phyloP scores from a whole-genome alignment of 1,140 invertebrate genomes.

The Tribolium madens region DNA sequence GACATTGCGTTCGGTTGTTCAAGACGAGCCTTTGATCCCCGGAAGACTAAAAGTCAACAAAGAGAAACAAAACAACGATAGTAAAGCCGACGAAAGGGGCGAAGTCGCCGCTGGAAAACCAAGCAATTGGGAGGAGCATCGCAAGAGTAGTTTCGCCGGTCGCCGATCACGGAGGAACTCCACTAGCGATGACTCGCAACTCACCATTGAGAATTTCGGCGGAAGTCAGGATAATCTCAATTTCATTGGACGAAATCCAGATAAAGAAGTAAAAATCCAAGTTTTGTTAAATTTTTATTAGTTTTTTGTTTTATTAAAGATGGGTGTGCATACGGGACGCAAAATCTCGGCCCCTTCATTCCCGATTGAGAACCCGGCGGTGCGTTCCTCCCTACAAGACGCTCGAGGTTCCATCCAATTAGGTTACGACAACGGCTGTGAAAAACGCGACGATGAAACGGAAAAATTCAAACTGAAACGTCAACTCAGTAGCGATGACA shows the following conservation, averaged over 20 bases:
- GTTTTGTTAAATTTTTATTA: too few species aligned
- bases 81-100: constrained; percentile 74
- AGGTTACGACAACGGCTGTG: constrained; percentile 75
- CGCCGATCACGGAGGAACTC: constrained; percentile 86
- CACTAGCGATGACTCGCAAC: constrained; percentile 86
- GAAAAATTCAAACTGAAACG: constrained; percentile 71
- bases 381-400: constrained; percentile 80
- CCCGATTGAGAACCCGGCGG: constrained; percentile 62
- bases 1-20: constrained; percentile 77
- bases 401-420: constrained; percentile 78
- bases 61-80: constrained; percentile 73
- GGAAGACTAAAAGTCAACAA: constrained; percentile 70
- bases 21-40: constrained; percentile 68
- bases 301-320: constrained; percentile 64
- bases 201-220: constrained; percentile 93
- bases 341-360: constrained; percentile 71
- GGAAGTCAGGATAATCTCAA: constrained; percentile 84
- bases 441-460: constrained; percentile 70
- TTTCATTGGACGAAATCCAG: constrained; percentile 78
- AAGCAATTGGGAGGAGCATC: constrained; percentile 84
- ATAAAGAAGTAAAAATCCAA: constrained; percentile 81
- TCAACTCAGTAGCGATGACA: constrained; percentile 70
- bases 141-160: constrained; percentile 81
- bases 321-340: constrained; percentile 71
- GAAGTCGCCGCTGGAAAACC: constrained; percentile 81